Conservation (phyloP, 2,113 vertebrate genomes). For the Illadopsis cleaveri region DNA sequence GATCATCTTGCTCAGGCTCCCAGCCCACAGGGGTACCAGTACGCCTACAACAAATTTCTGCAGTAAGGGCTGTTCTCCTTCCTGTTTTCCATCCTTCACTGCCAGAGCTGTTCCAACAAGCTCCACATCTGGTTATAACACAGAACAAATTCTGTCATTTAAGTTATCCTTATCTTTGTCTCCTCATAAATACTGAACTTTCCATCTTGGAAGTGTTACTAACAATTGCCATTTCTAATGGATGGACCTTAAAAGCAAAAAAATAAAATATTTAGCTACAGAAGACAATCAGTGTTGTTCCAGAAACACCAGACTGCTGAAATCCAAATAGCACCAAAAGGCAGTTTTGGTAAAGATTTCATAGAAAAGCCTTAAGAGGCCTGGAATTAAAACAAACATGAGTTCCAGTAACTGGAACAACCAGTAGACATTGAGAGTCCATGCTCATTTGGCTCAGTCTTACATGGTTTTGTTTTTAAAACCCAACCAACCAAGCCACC, state of each 20-base stretch:
- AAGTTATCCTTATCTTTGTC: neutral
- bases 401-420: neutral
- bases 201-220: neutral
- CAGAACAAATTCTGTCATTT: neutral
- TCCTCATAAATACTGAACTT: neutral
- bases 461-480: neutral
- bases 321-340: neutral
- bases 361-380: neutral
- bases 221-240: neutral
- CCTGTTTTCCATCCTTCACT: neutral
- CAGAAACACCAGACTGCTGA: neutral
- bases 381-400: neutral
- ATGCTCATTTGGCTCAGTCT: neutral
- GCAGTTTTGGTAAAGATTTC: neutral
- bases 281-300: neutral
- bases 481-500: neutral
- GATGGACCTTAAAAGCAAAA: neutral
- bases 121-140: neutral
- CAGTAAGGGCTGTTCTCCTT: neutral
- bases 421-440: neutral
- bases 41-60: neutral
- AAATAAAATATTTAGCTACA: neutral
- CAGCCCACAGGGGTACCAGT: neutral
- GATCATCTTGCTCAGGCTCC: neutral
- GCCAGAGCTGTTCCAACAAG: neutral